These are phyloP conservation scores for Melitaea cinxia DNA, from an alignment of 1,140 invertebrate species.

Conservation along the genomic window DNA sequence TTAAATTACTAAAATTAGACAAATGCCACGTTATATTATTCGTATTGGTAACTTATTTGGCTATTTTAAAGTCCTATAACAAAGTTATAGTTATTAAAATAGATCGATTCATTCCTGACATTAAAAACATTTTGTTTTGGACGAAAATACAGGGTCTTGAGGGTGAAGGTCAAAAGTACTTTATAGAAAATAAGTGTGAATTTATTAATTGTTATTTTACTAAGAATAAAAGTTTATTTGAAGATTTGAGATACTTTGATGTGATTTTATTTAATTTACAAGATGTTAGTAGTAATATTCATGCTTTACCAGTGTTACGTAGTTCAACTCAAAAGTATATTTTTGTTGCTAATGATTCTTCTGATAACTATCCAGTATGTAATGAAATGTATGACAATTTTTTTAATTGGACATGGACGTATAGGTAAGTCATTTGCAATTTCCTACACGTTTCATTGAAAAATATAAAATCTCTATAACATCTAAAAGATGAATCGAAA, in stretches of 20 bases:
- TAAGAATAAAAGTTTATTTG: slow-evolving; percentile 52
- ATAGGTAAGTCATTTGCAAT: slow-evolving; percentile 69
- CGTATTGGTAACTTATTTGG: slow-evolving; percentile 18
- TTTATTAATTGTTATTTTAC: slow-evolving; percentile 63
- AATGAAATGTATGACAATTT: slow-evolving; percentile 57
- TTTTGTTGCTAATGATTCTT: slow-evolving; percentile 69
- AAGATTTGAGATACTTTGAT: slow-evolving; percentile 66
- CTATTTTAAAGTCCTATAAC: slow-evolving; percentile 34
- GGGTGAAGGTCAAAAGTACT: slow-evolving; percentile 50
- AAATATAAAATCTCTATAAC: too few species aligned
- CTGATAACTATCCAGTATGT: slow-evolving; percentile 66
- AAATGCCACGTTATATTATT: slow-evolving; percentile 36
- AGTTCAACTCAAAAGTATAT: slow-evolving; percentile 73
- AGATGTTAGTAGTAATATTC: slow-evolving; percentile 39
- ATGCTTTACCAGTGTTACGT: slow-evolving; percentile 45
- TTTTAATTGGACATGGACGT: slow-evolving; percentile 87
- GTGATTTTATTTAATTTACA: slow-evolving; percentile 67
- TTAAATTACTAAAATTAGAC: slow-evolving; percentile 15
- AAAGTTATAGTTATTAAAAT: slow-evolving; percentile 39
- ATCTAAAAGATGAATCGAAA: too few species aligned
- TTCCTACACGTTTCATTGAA: neutral
- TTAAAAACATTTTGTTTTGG: slow-evolving; percentile 62
- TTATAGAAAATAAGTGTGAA: slow-evolving; percentile 48
- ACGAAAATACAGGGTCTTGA: slow-evolving; percentile 40
- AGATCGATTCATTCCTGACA: slow-evolving; percentile 47